Conservation (phyloP, 37 sponge, comb jelly and placozoan species). For the Ianthella basta region DNA sequence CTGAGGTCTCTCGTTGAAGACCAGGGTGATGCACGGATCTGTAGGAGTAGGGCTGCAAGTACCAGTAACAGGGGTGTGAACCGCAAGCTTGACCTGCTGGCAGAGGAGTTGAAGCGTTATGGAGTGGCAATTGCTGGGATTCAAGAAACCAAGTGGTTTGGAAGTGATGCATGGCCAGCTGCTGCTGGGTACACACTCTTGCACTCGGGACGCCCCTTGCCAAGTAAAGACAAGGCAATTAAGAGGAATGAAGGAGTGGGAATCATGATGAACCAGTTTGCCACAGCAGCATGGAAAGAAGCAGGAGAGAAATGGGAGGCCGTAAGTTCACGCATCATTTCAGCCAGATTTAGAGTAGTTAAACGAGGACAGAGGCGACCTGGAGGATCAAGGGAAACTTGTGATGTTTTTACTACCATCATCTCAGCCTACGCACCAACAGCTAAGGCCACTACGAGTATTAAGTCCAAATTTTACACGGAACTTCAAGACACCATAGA, state of each 20-base stretch:
- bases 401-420: not conserved
- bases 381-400: constrained; percentile 2
- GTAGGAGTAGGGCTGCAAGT: not conserved
- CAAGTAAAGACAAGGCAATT: not conserved
- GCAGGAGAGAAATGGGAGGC: constrained; percentile 34
- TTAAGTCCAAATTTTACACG: not conserved
- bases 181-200: not conserved
- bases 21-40: constrained; percentile 12
- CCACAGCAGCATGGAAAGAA: constrained; percentile 21
- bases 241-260: constrained; percentile 34
- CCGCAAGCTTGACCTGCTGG: not conserved
- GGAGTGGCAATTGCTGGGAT: constrained; percentile 27
- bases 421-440: constrained; percentile 29
- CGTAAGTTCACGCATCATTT: constrained; percentile 35
- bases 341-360: constrained; percentile 10
- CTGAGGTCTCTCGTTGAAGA: constrained; percentile 14
- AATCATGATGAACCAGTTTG: not conserved
- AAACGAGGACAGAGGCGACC: not conserved
- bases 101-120: constrained; percentile 5
- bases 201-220: too few relatives aligned
- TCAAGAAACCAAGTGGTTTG: constrained; percentile 56
- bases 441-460: not conserved
- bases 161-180: constrained; percentile 38
- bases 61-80: constrained; percentile 8
- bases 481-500: constrained; percentile 34